phyloP scores from a whole-genome alignment of 2,113 vertebrate genomes.

The Cisticola juncidis region DNA sequence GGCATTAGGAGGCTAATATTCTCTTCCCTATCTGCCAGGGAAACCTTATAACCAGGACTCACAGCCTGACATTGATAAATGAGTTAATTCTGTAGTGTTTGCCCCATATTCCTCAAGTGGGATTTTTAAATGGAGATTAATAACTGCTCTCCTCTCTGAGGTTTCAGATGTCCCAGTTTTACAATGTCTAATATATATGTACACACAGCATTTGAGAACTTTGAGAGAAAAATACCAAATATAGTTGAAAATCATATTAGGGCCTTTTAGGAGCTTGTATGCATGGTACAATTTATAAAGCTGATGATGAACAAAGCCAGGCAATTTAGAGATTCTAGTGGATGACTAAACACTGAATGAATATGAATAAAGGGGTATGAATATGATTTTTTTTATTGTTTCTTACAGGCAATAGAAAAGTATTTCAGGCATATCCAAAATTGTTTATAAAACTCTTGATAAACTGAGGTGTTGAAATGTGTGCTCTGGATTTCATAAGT shows the following conservation, averaged over 20 bases:
- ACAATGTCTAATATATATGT: background rate
- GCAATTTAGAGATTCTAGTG: background rate
- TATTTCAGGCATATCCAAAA: background rate
- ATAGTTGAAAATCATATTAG: background rate
- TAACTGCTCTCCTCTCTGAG: background rate
- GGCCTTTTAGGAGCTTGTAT: background rate
- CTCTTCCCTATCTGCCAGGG: background rate
- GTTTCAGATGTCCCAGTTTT: background rate
- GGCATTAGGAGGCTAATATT: background rate
- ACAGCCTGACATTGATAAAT: background rate
- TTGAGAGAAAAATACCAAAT: background rate
- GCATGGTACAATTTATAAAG: background rate
- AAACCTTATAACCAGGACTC: background rate
- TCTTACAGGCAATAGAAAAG: background rate
- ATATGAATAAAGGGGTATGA: background rate
- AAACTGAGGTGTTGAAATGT: background rate
- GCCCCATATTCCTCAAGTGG: conserved; percentile 13
- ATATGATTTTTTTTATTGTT: background rate
- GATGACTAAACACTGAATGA: background rate
- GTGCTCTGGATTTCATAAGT: background rate
- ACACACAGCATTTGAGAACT: background rate
- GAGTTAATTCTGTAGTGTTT: conserved; percentile 1
- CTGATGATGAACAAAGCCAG: background rate
- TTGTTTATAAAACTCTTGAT: background rate
- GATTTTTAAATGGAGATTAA: conserved; percentile 18